Percentiles rank a stretch among this genome's conserved stretches.
These are phyloP conservation scores for Oophaga sylvatica DNA, from an alignment of 2,797 vertebrate genomes.

Conservation along the genomic window DNA sequence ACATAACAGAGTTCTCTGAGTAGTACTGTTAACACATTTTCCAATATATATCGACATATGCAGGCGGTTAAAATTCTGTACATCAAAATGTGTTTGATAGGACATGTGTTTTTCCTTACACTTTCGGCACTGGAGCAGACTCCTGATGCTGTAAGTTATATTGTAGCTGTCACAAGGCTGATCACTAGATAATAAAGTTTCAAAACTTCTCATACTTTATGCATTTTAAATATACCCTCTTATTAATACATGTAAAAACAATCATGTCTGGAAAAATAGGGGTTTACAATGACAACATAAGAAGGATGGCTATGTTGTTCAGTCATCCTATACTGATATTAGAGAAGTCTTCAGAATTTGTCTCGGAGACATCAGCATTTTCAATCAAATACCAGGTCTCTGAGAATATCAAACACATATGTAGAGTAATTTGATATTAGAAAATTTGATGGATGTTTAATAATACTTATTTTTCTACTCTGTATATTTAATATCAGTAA, in stretches of 20 bases:
- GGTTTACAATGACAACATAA: too few species aligned
- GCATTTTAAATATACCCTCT: neutral
- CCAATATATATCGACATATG: constrained; percentile 61
- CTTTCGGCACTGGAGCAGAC: constrained; percentile 19
- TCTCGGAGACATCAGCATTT: neutral
- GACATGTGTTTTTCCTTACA: constrained; percentile 61
- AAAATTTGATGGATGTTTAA: neutral
- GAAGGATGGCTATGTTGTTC: too few species aligned
- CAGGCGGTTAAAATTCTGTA: constrained; percentile 57
- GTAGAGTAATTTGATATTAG: neutral
- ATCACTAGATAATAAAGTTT: constrained; percentile 25
- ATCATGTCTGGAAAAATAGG: neutral
- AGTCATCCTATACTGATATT: constrained; percentile 5
- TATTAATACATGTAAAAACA: neutral
- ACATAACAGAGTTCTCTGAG: constrained; percentile 55
- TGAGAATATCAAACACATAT: constrained; percentile 24
- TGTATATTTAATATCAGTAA: neutral
- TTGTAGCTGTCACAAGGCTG: constrained; percentile 38
- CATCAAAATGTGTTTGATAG: constrained; percentile 58
- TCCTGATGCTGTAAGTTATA: constrained; percentile 45
- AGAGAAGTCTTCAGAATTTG: neutral
- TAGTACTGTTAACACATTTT: constrained; percentile 61
- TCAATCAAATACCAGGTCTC: constrained; percentile 1
- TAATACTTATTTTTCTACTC: neutral
- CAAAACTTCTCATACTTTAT: neutral